Evolutionary conservation across 2,113 vertebrate genomes (phyloP).

Genomic region (Microcebus griseorufus): DNA sequence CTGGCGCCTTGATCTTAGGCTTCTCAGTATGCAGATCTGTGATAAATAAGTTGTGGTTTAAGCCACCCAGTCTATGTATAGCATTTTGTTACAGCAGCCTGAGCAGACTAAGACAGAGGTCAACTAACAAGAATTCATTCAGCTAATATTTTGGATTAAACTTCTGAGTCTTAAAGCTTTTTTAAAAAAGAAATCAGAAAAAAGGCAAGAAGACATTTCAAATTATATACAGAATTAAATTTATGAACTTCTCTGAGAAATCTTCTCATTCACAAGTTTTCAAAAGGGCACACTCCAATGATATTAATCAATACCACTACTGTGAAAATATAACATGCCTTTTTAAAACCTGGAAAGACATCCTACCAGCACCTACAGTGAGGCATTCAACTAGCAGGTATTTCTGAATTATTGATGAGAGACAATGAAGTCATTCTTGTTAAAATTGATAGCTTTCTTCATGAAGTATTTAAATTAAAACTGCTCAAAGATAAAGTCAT

Average conservation of each 20-base stretch:
- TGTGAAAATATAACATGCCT: background rate
- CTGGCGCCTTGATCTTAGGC: background rate
- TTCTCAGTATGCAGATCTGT: background rate
- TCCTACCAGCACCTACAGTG: background rate
- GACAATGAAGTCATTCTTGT: conserved; percentile 43
- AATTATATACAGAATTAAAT: background rate
- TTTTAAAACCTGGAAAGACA: conserved; percentile 10
- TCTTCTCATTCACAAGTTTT: background rate
- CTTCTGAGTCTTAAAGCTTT: background rate
- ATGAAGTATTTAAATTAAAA: conserved; percentile 59
- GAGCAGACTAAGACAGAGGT: background rate
- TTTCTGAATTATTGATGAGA: conserved; percentile 59
- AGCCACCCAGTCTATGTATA: background rate
- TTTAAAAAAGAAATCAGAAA: background rate
- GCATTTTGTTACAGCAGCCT: background rate
- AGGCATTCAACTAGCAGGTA: conserved; percentile 25
- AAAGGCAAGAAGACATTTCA: background rate
- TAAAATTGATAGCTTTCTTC: conserved; percentile 55
- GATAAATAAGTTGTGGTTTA: background rate
- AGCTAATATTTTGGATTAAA: conserved; percentile 9
- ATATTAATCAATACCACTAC: conserved; percentile 13
- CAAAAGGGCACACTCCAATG: background rate
- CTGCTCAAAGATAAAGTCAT: background rate
- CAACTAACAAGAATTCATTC: background rate
- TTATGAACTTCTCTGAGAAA: background rate